Evolutionary conservation across 2,888 invertebrate genomes (phyloP).

Genomic region (Liopterus haemorrhoidalis): DNA sequence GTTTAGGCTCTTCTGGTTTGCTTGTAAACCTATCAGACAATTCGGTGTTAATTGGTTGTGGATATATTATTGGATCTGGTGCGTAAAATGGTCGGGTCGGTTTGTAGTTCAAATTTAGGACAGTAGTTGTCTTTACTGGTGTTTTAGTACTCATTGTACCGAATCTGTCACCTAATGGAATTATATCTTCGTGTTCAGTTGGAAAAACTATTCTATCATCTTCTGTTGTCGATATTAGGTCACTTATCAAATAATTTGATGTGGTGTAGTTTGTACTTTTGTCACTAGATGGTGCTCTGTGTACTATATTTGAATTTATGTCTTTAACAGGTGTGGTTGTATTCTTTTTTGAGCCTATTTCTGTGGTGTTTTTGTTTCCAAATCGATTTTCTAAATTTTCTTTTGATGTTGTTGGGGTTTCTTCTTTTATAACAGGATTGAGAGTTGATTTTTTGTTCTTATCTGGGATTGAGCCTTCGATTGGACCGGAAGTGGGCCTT

Average conservation of each 20-base stretch:
- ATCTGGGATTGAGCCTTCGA: neutral
- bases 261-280: too few species aligned
- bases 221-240: neutral
- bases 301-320: too few species aligned
- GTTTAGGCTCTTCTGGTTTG: slow-evolving; percentile 28
- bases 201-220: neutral
- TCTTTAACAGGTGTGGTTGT: too few species aligned
- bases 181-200: neutral
- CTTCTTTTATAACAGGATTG: neutral
- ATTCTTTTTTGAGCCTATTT: too few species aligned
- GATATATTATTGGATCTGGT: slow-evolving; percentile 12
- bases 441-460: slow-evolving; percentile 7
- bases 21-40: neutral
- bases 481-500: too few species aligned
- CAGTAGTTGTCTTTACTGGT: slow-evolving; percentile 1
- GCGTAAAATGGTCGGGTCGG: slow-evolving; percentile 8
- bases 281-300: too few species aligned
- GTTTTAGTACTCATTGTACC: neutral
- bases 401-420: neutral
- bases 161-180: neutral
- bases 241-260: neutral
- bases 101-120: slow-evolving; percentile 5
- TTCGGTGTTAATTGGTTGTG: slow-evolving; percentile 3
- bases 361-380: too few species aligned
- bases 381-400: too few species aligned